Evolutionary conservation across 2,888 invertebrate genomes (phyloP), one percentile per base, ranked within the genome.

Genomic region (Hirtodrosophila confusa): DNA sequence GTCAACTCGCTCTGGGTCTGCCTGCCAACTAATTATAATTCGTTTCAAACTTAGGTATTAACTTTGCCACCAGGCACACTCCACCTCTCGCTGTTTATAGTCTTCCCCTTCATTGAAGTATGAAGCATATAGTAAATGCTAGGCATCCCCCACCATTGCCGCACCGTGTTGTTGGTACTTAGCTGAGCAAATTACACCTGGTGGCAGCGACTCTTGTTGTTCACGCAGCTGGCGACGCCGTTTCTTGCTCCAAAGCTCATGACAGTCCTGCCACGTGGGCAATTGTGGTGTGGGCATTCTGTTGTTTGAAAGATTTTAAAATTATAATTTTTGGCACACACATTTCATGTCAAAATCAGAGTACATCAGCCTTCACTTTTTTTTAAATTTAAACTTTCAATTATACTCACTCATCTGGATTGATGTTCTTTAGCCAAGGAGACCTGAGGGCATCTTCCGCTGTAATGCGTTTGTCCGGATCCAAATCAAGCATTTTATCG

Each of bases 181-280:
- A 57, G 83, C 70, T 64, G 82, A 63, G 62, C 71, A 75, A 67
- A 80, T 80, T 24, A 75, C 68, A 33, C 71, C 69, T 29, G 86
- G 55, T 35, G 89, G 87, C 47, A 86, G 29, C 44, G 84, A 65
- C 37, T 90, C 90, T 55, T 90, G 90, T 89, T 95, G 96, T 88
- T 97, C 97, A 43, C 96, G 93, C 89, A 96, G 93, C 90, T 96
- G 96, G 31, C 95, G 93, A 80, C 97, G 95, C n/a, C 98, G 94
- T 90, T 97, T 97, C 92, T 99, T 99, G 87, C 98, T 97, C 99
- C 99, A 99, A 89, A 99, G 93, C 92, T 99, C 99, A 93, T 99
- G 99, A 91, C 99, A 99, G 92, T 99, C 99, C 92, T 99, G 99
- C 95, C 97, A 97, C 31, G 96, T 97, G 0, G 99, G 99, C 75